Conservation (phyloP, 1,140 invertebrate genomes). For the Littorina saxatilis region DNA sequence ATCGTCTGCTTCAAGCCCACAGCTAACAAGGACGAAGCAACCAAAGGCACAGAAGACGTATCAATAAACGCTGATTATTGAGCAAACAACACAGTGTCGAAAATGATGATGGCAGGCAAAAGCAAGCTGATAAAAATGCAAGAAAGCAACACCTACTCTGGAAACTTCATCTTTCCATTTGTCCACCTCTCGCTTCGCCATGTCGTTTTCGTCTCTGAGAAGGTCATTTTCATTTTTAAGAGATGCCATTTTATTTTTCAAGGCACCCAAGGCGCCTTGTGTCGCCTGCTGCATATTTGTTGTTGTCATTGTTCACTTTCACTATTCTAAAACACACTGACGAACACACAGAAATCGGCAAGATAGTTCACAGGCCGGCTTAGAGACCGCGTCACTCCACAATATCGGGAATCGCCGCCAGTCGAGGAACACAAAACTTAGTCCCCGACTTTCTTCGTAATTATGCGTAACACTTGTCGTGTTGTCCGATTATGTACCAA, state of each 20-base stretch:
- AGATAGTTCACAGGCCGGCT: constrained; percentile 37
- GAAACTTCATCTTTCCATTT: constrained; percentile 90
- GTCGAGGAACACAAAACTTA: constrained; percentile 16
- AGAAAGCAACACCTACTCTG: constrained; percentile 57
- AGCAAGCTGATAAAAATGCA: constrained; percentile 10
- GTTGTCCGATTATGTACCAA: constrained; percentile 23
- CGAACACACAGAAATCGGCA: constrained; percentile 28
- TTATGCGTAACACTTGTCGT: neutral
- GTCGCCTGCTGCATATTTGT: constrained; percentile 35
- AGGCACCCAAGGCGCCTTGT: constrained; percentile 75
- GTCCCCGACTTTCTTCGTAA: constrained; percentile 9
- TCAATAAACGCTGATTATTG: neutral
- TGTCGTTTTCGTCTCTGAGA: constrained; percentile 86
- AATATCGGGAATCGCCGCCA: constrained; percentile 21
- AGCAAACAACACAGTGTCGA: neutral
- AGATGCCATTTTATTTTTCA: constrained; percentile 99
- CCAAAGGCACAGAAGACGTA: neutral
- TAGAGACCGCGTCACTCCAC: constrained; percentile 36
- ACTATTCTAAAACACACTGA: constrained; percentile 31
- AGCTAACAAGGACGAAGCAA: neutral
- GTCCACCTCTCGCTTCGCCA: constrained; percentile 76
- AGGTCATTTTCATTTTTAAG: constrained; percentile 98
- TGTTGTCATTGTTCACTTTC: constrained; percentile 35
- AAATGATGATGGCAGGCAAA: constrained; percentile 12
- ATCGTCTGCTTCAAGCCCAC: neutral